phyloP scores from a whole-genome alignment of 92 coral and sea anemone genomes.

The Virgularia gustaviana region DNA sequence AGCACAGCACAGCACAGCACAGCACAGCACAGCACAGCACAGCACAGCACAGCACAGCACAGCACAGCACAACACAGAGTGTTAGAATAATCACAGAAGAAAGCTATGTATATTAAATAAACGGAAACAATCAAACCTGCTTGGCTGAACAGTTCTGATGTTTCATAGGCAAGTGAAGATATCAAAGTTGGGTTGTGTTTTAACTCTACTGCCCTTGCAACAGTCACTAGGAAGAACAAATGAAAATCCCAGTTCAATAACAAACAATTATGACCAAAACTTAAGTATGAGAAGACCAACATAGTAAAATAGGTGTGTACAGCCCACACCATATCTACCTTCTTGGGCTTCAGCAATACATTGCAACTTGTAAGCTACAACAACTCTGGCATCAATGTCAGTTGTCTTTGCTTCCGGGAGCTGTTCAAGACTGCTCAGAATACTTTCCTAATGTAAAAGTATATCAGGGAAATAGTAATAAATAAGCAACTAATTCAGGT shows the following conservation, averaged over 20 bases:
- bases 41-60: too few species aligned
- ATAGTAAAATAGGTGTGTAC: too few species aligned
- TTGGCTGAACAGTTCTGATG: conserved; percentile 75
- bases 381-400: conserved; percentile 77
- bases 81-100: too few species aligned
- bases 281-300: too few species aligned
- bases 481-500: too few species aligned
- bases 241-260: too few species aligned
- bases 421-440: conserved; percentile 76
- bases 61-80: too few species aligned
- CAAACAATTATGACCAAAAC: too few species aligned
- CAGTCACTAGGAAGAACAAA: conserved; percentile 68
- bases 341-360: conserved; percentile 99
- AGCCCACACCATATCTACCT: conserved; percentile 51
- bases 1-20: background rate
- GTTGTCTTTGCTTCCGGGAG: conserved; percentile 88
- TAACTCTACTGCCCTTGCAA: conserved; percentile 94
- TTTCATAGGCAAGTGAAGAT: conserved; percentile 85
- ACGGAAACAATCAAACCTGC: conserved; percentile 59
- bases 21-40: too few species aligned
- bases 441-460: conserved; percentile 85
- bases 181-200: conserved; percentile 90
- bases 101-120: too few species aligned
- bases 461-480: too few species aligned
- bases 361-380: conserved; percentile 92